Evolutionary conservation across 2,113 vertebrate species (phyloP).

Genomic region (Silurus meridionalis): DNA sequence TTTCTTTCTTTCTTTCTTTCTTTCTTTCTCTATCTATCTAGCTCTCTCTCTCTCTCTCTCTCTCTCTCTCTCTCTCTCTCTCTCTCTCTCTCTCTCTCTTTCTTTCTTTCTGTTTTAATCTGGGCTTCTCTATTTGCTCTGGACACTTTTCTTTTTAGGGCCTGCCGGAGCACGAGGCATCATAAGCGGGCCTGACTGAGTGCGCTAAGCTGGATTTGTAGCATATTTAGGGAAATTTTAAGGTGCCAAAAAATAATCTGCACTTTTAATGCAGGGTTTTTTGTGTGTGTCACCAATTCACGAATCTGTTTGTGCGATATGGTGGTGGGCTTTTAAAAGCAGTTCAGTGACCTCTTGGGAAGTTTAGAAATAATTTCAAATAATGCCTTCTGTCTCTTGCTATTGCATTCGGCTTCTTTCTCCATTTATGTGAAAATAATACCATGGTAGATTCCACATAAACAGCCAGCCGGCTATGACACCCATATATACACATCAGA

Average conservation of each 20-base stretch:
- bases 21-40: too few species aligned
- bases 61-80: too few species aligned
- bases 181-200: constrained; percentile 32
- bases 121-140: neutral
- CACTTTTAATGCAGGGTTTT: constrained; percentile 47
- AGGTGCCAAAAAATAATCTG: constrained; percentile 55
- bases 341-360: constrained; percentile 36
- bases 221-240: constrained; percentile 50
- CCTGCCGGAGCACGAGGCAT: constrained; percentile 18
- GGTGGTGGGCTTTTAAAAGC: neutral
- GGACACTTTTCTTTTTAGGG: constrained; percentile 6
- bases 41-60: too few species aligned
- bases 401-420: neutral
- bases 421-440: constrained; percentile 33
- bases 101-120: neutral
- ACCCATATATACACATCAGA: neutral
- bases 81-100: neutral
- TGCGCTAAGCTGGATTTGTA: constrained; percentile 53
- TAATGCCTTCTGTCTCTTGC: constrained; percentile 37
- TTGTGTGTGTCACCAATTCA: constrained; percentile 25
- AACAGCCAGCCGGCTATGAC: neutral
- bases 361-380: constrained; percentile 51
- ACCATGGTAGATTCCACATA: neutral
- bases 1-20: neutral
- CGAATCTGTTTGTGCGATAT: neutral